Conservation (phyloP, 2,888 invertebrate genomes). For the Andrena chrysosceles region DNA sequence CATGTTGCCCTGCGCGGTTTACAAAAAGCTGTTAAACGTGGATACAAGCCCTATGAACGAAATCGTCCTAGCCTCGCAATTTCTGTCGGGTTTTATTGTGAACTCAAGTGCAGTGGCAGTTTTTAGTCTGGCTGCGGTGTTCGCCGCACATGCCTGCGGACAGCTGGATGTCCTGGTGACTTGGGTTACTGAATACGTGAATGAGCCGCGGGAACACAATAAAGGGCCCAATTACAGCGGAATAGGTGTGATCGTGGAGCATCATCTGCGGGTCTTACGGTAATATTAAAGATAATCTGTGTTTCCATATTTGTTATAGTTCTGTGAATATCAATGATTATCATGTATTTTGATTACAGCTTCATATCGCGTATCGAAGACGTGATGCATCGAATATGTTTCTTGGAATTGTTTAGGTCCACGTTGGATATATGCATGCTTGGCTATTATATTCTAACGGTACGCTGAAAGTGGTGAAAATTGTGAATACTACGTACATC, state of each 20-base stretch:
- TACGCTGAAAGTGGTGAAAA: constrained; percentile 30
- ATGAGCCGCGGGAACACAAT: background rate
- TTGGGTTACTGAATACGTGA: constrained; percentile 57
- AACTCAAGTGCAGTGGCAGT: constrained; percentile 55
- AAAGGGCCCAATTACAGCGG: background rate
- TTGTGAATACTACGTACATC: no score
- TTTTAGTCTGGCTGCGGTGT: constrained; percentile 63
- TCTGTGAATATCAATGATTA: background rate
- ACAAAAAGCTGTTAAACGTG: constrained; percentile 51
- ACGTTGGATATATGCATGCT: constrained; percentile 70
- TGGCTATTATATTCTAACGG: constrained; percentile 60
- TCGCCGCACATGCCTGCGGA: constrained; percentile 71
- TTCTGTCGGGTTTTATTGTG: constrained; percentile 53
- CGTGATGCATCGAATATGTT: constrained; percentile 74
- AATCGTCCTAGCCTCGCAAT: constrained; percentile 63
- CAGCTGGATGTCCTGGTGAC: constrained; percentile 67
- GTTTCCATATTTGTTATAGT: background rate
- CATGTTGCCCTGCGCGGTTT: constrained; percentile 60
- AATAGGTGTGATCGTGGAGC: constrained; percentile 57
- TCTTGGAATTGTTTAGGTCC: constrained; percentile 79
- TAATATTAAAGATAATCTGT: constrained; percentile 2
- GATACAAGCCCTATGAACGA: constrained; percentile 64
- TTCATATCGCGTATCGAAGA: constrained; percentile 74
- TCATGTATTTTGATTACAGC: constrained; percentile 32
- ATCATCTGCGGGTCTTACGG: constrained; percentile 65